These are phyloP conservation scores for Trisateles emortualis DNA, from an alignment of 2,888 invertebrate species.

Conservation along the genomic window DNA sequence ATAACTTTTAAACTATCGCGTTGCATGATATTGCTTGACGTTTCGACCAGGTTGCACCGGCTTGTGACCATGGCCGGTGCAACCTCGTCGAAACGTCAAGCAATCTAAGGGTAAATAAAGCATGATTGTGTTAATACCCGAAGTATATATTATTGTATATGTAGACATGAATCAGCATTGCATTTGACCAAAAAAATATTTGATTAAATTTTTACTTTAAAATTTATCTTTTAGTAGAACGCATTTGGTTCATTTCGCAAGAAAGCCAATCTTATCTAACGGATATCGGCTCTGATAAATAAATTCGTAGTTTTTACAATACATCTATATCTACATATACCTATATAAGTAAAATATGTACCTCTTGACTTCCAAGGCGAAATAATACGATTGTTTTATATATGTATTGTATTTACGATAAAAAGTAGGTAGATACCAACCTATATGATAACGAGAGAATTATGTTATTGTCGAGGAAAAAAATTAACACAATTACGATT, in stretches of 20 bases:
- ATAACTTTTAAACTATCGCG: too few relatives aligned
- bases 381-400: not conserved
- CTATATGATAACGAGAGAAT: not conserved
- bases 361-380: conserved; percentile 13
- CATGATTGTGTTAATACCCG: too few relatives aligned
- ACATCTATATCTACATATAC: conserved; percentile 12
- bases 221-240: conserved; percentile 2
- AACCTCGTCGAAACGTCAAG: too few relatives aligned
- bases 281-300: conserved; percentile 25
- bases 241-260: conserved; percentile 30
- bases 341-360: conserved; percentile 2
- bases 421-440: not conserved
- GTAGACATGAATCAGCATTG: not conserved
- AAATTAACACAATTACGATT: too few relatives aligned
- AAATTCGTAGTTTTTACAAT: conserved; percentile 17
- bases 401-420: not conserved
- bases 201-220: not conserved
- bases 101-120: too few relatives aligned
- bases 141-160: too few relatives aligned
- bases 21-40: too few relatives aligned
- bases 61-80: too few relatives aligned
- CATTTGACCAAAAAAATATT: not conserved
- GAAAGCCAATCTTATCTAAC: conserved; percentile 41
- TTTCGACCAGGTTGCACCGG: too few relatives aligned
- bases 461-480: too few relatives aligned